Evolutionary conservation across 2,113 vertebrate species (phyloP).

Genomic region (Notothenia rossii): DNA sequence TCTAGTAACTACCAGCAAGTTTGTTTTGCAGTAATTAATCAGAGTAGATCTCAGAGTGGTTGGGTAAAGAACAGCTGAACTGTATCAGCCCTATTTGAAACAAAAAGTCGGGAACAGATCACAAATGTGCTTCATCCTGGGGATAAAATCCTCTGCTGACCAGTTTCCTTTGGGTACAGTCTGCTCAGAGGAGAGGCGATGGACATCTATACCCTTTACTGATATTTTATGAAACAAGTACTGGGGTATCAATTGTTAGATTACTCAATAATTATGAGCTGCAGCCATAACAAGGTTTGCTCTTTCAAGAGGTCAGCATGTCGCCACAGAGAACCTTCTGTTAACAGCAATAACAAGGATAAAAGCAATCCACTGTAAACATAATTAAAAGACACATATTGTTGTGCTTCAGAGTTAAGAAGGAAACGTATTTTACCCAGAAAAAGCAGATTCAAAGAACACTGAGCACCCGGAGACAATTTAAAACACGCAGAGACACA

Average conservation of each 20-base stretch:
- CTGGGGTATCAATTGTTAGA: no score
- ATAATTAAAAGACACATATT: not conserved
- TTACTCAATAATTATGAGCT: no score
- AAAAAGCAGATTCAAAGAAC: not conserved
- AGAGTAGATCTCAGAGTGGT: no score
- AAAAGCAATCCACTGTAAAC: not conserved
- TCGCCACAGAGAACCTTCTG: not conserved
- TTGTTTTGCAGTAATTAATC: no score
- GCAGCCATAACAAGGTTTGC: no score
- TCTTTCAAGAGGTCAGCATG: no score
- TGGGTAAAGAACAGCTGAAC: no score
- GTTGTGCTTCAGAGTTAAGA: not conserved
- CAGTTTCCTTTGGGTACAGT: not conserved
- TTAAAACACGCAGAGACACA: constrained; percentile 16
- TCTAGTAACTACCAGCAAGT: no score
- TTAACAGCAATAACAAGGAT: not conserved
- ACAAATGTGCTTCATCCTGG: not conserved
- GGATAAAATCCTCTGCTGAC: not conserved
- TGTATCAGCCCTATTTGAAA: no score
- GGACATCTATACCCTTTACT: not conserved
- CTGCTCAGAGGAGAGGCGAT: not conserved
- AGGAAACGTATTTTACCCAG: constrained; percentile 12
- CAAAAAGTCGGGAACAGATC: not conserved
- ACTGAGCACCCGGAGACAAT: not conserved
- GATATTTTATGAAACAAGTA: no score